Conservation (phyloP, 2,888 invertebrate genomes). For the Platycheirus albimanus region DNA sequence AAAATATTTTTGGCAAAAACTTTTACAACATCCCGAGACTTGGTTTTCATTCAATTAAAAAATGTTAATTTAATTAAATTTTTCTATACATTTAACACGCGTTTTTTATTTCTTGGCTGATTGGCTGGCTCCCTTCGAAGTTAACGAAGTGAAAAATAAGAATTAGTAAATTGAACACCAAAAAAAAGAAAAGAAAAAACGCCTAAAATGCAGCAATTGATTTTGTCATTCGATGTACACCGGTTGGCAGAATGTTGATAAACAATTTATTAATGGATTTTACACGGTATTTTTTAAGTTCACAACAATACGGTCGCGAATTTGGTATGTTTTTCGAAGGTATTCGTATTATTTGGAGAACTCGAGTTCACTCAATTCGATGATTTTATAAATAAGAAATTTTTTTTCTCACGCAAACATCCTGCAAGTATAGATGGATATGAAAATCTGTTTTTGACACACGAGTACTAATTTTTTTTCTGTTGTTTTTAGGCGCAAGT, state of each 20-base stretch:
- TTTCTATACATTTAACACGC: constrained; percentile 30
- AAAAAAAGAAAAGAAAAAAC: constrained; percentile 49
- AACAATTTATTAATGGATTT: constrained; percentile 50
- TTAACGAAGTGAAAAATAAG: constrained; percentile 33
- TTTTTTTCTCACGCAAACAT: constrained; percentile 66
- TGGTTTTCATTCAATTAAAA: background rate
- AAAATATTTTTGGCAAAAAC: constrained; percentile 21
- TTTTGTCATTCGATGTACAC: constrained; percentile 72
- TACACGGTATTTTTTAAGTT: constrained; percentile 4
- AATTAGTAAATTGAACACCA: no score
- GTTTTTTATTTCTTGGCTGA: constrained; percentile 14
- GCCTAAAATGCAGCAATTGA: constrained; percentile 75
- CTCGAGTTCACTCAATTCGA: constrained; percentile 68
- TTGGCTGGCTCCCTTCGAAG: background rate
- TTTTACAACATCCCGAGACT: background rate
- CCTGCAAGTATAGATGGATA: constrained; percentile 68
- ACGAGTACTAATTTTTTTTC: constrained; percentile 57
- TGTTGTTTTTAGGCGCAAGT: constrained; percentile 75
- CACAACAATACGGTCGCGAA: constrained; percentile 42
- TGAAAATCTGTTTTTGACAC: constrained; percentile 75
- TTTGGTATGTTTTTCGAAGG: constrained; percentile 23
- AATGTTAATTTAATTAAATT: constrained; percentile 1
- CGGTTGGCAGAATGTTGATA: constrained; percentile 71
- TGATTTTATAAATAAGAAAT: constrained; percentile 62
- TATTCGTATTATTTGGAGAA: constrained; percentile 37